phyloP scores from a whole-genome alignment of 2,888 invertebrate genomes.

The Pollenia griseotomentosa region DNA sequence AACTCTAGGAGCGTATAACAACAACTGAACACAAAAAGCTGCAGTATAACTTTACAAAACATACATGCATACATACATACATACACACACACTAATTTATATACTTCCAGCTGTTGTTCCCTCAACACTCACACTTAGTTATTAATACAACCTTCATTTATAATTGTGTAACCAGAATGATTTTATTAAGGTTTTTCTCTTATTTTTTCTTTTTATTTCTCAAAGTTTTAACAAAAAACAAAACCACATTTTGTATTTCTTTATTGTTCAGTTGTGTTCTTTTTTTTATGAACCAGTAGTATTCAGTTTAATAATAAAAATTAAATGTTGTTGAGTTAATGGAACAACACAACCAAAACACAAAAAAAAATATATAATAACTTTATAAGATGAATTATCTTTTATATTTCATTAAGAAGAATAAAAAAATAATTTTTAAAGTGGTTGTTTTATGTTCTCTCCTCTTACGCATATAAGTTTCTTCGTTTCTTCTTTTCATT shows the following conservation, averaged over 20 bases:
- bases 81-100: neutral
- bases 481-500: neutral
- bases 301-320: conserved; percentile 47
- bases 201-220: neutral
- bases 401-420: conserved; percentile 8
- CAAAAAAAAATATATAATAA: conserved; percentile 47
- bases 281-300: neutral
- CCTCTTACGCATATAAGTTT: neutral
- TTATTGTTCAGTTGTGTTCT: neutral
- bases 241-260: conserved; percentile 10
- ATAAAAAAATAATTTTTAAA: conserved; percentile 12
- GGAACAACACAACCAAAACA: neutral
- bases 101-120: too few species aligned
- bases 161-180: neutral
- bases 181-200: conserved; percentile 13
- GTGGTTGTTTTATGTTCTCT: conserved; percentile 11
- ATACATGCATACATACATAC: neutral
- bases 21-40: conserved; percentile 20
- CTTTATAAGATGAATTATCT: conserved; percentile 56
- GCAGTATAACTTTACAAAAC: conserved; percentile 43
- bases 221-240: neutral
- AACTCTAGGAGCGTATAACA: conserved; percentile 14
- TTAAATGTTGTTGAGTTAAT: conserved; percentile 49
- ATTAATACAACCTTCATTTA: neutral
- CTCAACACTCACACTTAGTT: neutral